These are phyloP conservation scores for Epirrhoe alternata DNA, from an alignment of 2,888 invertebrate genomes.

Conservation along the genomic window DNA sequence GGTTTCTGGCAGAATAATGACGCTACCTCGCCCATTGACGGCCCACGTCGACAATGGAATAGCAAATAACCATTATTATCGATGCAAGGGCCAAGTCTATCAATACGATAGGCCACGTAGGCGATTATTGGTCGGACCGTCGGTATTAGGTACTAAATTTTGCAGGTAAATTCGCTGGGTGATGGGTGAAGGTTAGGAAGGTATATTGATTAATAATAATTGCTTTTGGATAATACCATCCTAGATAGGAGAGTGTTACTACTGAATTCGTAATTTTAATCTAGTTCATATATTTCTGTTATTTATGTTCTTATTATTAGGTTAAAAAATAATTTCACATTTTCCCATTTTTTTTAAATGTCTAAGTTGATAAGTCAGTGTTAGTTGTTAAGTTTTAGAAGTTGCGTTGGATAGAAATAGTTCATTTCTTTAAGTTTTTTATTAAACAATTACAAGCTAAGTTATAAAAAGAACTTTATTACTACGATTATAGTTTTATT, in stretches of 20 bases:
- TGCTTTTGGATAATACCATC: constrained; percentile 10
- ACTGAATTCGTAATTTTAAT: neutral
- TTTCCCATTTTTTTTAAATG: too few relatives aligned
- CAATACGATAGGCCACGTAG: constrained; percentile 64
- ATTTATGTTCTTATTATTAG: too few relatives aligned
- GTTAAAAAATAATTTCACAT: too few relatives aligned
- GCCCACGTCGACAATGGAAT: constrained; percentile 77
- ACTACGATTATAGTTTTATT: too few relatives aligned
- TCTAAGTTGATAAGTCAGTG: too few relatives aligned
- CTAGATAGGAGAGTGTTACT: neutral
- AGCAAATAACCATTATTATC: constrained; percentile 81
- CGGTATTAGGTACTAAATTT: constrained; percentile 34
- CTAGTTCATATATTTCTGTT: neutral
- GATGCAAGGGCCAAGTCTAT: constrained; percentile 64
- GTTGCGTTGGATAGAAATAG: too few relatives aligned
- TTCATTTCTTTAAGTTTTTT: too few relatives aligned
- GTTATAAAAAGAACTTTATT: too few relatives aligned
- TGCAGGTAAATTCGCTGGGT: constrained; percentile 36
- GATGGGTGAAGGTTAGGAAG: neutral
- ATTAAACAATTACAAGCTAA: too few relatives aligned
- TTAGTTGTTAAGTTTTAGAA: too few relatives aligned
- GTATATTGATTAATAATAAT: constrained; percentile 20
- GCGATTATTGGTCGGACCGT: constrained; percentile 38
- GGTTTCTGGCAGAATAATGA: constrained; percentile 71
- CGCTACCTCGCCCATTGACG: constrained; percentile 77